Evolutionary conservation across 2,888 invertebrate species (phyloP).

Genomic region (Leptothorax acervorum): DNA sequence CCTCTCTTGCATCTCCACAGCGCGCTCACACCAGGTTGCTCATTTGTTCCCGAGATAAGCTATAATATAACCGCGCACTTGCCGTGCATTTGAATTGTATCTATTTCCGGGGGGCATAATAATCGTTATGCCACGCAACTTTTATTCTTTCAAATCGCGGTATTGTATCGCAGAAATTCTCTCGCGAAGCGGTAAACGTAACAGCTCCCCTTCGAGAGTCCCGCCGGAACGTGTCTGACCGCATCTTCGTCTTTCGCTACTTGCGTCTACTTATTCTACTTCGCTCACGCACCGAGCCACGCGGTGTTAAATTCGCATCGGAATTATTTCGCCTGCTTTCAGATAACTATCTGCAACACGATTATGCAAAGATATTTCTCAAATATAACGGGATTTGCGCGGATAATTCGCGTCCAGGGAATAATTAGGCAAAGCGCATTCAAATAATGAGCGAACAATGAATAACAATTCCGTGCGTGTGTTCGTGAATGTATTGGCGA

Average conservation of each 20-base stretch:
- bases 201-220: not conserved
- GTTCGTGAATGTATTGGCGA: not conserved
- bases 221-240: not conserved
- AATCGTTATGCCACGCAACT: constrained; percentile 15
- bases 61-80: constrained; percentile 50
- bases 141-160: constrained; percentile 9
- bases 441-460: not conserved
- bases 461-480: constrained; percentile 24
- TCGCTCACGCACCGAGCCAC: not conserved
- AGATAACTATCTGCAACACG: not conserved
- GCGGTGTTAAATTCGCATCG: constrained; percentile 2
- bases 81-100: constrained; percentile 65
- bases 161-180: not conserved
- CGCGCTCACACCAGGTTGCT: constrained; percentile 66
- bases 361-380: constrained; percentile 32
- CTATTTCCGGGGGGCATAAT: constrained; percentile 57
- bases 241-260: not conserved
- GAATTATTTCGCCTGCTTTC: not conserved
- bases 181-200: not conserved
- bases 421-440: constrained; percentile 15
- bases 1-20: constrained; percentile 55
- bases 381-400: constrained; percentile 11
- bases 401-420: not conserved
- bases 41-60: constrained; percentile 76
- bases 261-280: not conserved